Base-by-base conservation (phyloP, 30 jellyfish, hydroid and myxozoan genomes). In the Rhopilema esculentum region DNA sequence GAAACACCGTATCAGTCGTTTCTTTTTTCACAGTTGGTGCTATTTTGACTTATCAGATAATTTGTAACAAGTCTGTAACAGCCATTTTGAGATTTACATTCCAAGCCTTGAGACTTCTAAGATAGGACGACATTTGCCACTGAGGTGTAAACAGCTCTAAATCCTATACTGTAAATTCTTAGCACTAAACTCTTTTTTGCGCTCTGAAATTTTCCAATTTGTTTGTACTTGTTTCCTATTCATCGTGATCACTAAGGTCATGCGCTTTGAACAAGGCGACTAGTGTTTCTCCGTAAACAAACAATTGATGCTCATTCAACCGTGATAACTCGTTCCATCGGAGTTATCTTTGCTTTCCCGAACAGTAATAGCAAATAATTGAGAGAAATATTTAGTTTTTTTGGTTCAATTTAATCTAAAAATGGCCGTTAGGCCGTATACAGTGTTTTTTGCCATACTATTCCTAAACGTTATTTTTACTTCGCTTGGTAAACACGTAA, bases 211-310 rank as follows among this genome's bases (percentile, higher is more conserved):
- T 79, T 61, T 61, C 67, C 88, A 79, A 79, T 79, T 79, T 79
- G 79, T 79, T 79, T 79, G 51, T 67, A 22, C 65, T 57, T 79
- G 78, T 24, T 79, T 26, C 29, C 27, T 33, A 79, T 79, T 79
- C 88, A 79, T 65, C 73, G 92, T 83, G 78, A n/a, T 50, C 92
- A 57, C 69, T 29, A 52, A 83, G 92, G 92, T 83, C 92, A 83
- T 83, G 85, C 85, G 52, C 92, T 31, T 75, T 40, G 49, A 57
- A 26, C 50, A 50, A 19, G 85, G 57, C 79, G 62, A 57, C 88
- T 79, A 57, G 79, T 83, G 92, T 52, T 51, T 69, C 82, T 50
- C 83, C 52, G 61, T 51, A 68, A 50, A 83, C 92, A 69, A 16
- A 28, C 68, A n/a, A 69, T 68, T 83, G 64, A 69, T 16, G 52